These are phyloP conservation scores for Todiramphus chloris DNA, from an alignment of 2,113 vertebrate species.

Conservation along the genomic window DNA sequence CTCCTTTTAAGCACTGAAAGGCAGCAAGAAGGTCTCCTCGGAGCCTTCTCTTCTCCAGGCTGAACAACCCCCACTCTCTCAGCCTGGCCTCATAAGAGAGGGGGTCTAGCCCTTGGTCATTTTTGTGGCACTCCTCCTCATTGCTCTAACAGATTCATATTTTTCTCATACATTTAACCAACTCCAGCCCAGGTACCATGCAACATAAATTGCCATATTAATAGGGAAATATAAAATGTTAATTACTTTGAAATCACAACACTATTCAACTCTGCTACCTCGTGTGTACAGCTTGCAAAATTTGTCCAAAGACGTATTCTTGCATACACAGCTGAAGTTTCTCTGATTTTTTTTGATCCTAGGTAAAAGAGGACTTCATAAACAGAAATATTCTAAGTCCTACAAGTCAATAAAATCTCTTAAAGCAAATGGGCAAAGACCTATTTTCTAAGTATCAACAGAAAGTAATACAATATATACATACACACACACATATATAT, in stretches of 20 bases:
- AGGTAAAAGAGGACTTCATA: background rate
- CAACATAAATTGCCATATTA: background rate
- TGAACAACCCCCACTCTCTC: background rate
- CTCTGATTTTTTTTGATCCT: background rate
- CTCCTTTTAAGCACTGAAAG: background rate
- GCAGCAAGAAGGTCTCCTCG: accelerated
- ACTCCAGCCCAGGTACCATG: background rate
- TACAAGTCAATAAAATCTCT: background rate
- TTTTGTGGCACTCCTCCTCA: accelerated
- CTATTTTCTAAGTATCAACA: background rate
- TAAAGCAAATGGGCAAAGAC: background rate
- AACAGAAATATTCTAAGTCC: background rate
- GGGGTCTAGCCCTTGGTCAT: background rate
- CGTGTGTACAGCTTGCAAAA: background rate
- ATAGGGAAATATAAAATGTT: background rate
- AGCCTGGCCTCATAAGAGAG: background rate
- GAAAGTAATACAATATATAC: background rate
- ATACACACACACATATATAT: too few species aligned
- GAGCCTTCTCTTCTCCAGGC: background rate
- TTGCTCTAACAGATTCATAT: background rate
- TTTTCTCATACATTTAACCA: background rate
- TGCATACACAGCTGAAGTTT: background rate
- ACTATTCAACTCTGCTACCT: background rate
- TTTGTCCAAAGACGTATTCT: background rate
- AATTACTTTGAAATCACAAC: background rate